phyloP scores from a whole-genome alignment of 2,797 vertebrate species.

The Sphenodon punctatus region DNA sequence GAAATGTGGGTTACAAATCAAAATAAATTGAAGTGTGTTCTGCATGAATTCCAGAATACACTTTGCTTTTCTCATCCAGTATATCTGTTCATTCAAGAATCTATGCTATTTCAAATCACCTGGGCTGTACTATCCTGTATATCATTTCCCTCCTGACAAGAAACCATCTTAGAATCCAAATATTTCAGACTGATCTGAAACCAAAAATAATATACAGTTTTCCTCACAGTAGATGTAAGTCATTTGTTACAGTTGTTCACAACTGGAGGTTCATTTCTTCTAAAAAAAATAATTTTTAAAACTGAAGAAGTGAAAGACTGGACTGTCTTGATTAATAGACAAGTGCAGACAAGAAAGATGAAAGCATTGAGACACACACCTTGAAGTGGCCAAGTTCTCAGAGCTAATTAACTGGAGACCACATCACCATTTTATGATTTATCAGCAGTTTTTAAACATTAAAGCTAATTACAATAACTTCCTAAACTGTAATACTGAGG shows the following conservation, averaged over 20 bases:
- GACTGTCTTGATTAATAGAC: constrained; percentile 3
- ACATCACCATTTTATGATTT: not conserved
- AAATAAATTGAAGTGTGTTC: no score
- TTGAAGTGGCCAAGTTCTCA: not conserved
- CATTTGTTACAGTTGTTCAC: not conserved
- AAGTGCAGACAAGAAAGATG: constrained; percentile 30
- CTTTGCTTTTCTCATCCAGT: not conserved
- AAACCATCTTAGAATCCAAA: not conserved
- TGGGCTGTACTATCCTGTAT: not conserved
- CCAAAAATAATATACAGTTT: not conserved
- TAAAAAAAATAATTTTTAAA: not conserved
- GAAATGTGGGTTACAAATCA: no score
- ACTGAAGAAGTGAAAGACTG: no score
- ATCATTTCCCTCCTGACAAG: not conserved
- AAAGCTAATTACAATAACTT: constrained; percentile 32
- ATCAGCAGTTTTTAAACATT: constrained; percentile 24
- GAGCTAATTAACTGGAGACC: constrained; percentile 22
- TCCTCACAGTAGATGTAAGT: constrained; percentile 1
- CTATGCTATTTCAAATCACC: not conserved
- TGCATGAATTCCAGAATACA: no score
- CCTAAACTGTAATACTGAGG: not conserved
- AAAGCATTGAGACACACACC: not conserved
- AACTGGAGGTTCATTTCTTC: not conserved
- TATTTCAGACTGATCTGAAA: not conserved
- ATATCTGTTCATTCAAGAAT: not conserved